phyloP scores from a whole-genome alignment of 2,113 vertebrate species.

The Stigmatopora nigra region DNA sequence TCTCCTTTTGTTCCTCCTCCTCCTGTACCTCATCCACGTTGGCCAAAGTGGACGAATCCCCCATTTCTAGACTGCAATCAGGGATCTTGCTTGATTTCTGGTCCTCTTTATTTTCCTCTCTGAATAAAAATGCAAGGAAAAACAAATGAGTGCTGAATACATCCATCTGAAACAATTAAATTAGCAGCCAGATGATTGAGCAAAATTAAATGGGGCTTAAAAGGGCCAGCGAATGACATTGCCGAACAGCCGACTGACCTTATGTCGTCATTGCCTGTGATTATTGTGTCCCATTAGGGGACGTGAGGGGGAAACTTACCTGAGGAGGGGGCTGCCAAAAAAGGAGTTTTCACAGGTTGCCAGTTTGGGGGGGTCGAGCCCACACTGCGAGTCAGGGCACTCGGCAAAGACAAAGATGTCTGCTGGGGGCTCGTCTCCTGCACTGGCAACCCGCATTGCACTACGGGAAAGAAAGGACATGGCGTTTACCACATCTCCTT shows the following conservation, averaged over 20 bases:
- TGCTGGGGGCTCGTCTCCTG: slow-evolving; percentile 79
- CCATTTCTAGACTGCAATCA: slow-evolving; percentile 40
- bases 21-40: slow-evolving; percentile 38
- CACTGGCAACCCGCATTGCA: slow-evolving; percentile 79
- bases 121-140: slow-evolving; percentile 23
- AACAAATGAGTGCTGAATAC: background rate
- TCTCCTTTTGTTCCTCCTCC: slow-evolving; percentile 5
- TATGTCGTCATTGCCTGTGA: slow-evolving; percentile 48
- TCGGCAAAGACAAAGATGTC: slow-evolving; percentile 82
- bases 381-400: slow-evolving; percentile 74
- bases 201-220: slow-evolving; percentile 14
- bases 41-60: slow-evolving; percentile 29
- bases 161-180: background rate
- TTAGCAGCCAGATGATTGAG: slow-evolving; percentile 27
- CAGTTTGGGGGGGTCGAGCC: slow-evolving; percentile 71
- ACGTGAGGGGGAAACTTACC: slow-evolving; percentile 70
- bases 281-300: slow-evolving; percentile 10
- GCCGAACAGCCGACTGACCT: slow-evolving; percentile 56
- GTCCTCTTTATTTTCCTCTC: slow-evolving; percentile 48
- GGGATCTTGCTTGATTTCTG: slow-evolving; percentile 31
- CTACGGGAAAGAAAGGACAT: slow-evolving; percentile 82
- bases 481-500: slow-evolving; percentile 67
- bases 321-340: slow-evolving; percentile 76
- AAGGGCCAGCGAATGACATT: slow-evolving; percentile 39
- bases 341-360: slow-evolving; percentile 73